Conservation (phyloP, 2,888 invertebrate genomes). For the Mylabris sibirica region DNA sequence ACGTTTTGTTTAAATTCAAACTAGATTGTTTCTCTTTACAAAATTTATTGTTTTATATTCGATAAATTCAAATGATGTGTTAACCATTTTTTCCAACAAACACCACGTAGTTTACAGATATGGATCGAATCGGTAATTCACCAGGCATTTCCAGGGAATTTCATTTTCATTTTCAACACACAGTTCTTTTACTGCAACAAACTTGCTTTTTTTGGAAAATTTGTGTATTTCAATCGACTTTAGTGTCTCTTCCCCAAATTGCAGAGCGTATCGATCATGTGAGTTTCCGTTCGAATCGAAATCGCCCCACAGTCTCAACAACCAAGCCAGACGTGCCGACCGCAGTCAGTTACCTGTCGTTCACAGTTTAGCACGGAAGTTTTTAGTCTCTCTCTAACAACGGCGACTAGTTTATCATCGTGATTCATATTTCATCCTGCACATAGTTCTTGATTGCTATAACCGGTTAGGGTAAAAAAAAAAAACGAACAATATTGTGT, state of each 20-base stretch:
- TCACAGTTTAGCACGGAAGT: neutral
- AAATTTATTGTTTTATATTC: no score
- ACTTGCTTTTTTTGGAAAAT: neutral
- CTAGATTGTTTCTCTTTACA: no score
- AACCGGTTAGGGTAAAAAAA: neutral
- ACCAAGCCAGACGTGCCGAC: neutral
- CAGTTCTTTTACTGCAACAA: neutral
- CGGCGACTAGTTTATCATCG: neutral
- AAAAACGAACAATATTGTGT: neutral
- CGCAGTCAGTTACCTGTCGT: conserved; percentile 5
- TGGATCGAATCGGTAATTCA: neutral
- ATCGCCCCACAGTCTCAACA: neutral
- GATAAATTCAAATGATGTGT: neutral
- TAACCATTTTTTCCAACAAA: neutral
- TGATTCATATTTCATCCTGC: conserved; percentile 2
- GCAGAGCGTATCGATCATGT: neutral
- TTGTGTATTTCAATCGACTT: neutral
- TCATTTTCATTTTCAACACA: neutral
- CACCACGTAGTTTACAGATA: neutral
- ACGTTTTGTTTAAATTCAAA: no score
- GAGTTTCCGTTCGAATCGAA: neutral
- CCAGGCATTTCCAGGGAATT: neutral
- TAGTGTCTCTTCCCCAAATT: neutral
- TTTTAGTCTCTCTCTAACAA: neutral
- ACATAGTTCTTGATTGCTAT: neutral